Evolutionary conservation across 2,888 invertebrate species (phyloP).

Genomic region (Podotricha telesiphe): DNA sequence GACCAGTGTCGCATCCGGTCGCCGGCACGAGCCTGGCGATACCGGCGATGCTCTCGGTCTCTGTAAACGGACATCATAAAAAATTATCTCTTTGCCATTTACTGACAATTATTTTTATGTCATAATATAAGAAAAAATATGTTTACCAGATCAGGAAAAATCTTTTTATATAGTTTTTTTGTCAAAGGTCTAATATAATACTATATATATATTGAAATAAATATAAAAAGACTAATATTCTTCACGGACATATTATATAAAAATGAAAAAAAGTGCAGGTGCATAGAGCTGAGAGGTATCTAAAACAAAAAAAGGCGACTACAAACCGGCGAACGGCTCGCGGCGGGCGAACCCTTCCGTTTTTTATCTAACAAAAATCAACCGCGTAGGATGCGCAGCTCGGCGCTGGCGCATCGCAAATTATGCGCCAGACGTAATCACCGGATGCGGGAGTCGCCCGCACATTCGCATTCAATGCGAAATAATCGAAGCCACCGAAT

Average conservation of each 20-base stretch:
- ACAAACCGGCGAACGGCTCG: constrained; percentile 46
- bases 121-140: background rate
- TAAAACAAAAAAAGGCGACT: constrained; percentile 69
- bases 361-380: constrained; percentile 82
- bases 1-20: constrained; percentile 83
- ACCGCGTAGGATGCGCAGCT: constrained; percentile 61
- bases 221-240: constrained; percentile 52
- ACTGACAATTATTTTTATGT: constrained; percentile 8
- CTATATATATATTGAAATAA: background rate
- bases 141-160: background rate
- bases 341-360: constrained; percentile 59
- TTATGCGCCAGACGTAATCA: constrained; percentile 78
- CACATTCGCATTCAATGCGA: constrained; percentile 80
- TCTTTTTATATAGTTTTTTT: background rate
- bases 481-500: constrained; percentile 83
- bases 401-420: constrained; percentile 78
- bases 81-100: constrained; percentile 29
- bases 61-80: constrained; percentile 59
- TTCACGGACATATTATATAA: constrained; percentile 54
- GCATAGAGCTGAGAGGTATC: constrained; percentile 67
- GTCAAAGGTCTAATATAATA: background rate
- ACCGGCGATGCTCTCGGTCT: constrained; percentile 64
- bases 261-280: constrained; percentile 73
- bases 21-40: constrained; percentile 80
- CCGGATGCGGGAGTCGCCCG: constrained; percentile 83